A percentile compares a stretch with the other conserved stretches of the same genome.
phyloP scores from a whole-genome alignment of 2,888 invertebrate species.

The Nymphalis urticae region DNA sequence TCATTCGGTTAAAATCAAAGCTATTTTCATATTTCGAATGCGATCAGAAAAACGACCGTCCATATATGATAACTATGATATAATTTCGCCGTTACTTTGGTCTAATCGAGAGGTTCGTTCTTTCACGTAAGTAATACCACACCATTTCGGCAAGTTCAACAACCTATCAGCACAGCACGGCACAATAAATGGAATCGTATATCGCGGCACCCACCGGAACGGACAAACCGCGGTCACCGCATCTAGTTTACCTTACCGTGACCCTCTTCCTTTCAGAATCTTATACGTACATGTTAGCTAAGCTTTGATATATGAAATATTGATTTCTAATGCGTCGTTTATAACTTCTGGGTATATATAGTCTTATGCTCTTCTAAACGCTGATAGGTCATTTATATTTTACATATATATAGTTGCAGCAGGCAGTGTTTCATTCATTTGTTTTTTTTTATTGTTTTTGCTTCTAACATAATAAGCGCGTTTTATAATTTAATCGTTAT shows the following conservation, averaged over 20 bases:
- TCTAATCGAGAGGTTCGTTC: not conserved
- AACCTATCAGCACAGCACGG: conserved; percentile 30
- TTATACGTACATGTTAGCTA: conserved; percentile 2
- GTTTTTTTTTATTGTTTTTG: too few relatives aligned
- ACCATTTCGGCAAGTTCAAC: conserved; percentile 33
- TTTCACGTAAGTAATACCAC: conserved; percentile 19
- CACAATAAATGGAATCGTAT: conserved; percentile 54
- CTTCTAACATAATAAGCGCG: too few relatives aligned
- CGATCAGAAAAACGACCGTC: too few relatives aligned
- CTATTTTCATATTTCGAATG: too few relatives aligned
- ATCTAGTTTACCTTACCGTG: conserved; percentile 60
- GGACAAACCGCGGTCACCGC: conserved; percentile 58
- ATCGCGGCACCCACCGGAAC: conserved; percentile 71
- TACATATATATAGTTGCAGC: too few relatives aligned
- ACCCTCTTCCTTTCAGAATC: conserved; percentile 27
- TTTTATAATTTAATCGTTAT: too few relatives aligned
- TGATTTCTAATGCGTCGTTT: not conserved
- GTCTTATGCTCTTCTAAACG: too few relatives aligned
- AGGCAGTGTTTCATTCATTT: too few relatives aligned
- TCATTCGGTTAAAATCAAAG: too few relatives aligned
- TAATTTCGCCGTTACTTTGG: not conserved
- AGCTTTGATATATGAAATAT: not conserved
- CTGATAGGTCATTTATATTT: too few relatives aligned
- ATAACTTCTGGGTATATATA: too few relatives aligned
- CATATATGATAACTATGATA: too few relatives aligned